Evolutionary conservation across 2,113 vertebrate genomes (phyloP), one percentile per base, ranked within the genome.

Genomic region (Pangasianodon hypophthalmus): DNA sequence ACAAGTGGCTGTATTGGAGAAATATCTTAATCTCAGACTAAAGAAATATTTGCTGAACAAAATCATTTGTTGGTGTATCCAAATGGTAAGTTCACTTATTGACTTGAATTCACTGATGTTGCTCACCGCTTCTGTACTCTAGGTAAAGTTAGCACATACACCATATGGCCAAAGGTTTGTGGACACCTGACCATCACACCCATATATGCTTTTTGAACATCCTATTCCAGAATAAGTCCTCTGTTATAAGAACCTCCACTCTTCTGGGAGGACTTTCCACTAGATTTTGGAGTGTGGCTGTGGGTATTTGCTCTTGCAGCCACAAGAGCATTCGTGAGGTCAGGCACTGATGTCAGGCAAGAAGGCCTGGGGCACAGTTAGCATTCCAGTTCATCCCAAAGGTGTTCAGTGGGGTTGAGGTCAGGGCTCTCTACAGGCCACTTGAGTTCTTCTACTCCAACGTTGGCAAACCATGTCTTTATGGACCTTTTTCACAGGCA

Each of bases 301-400:
- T 44, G 41, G 41, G 44, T 29, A 48, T 44, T 21, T 79, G 44
- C 46, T 79, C 46, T 16, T 50, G 50, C 46, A 50, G 21, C 44
- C 46, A 48, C 46, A 26, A 50, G 46, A 79, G 44, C 24, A 48
- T 79, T 79, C 29, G 44, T 79, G 24, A 79, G 75, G 75, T 50
- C 75, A 79, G 24, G 41, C 19, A 24, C 41, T 75, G 41, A 75
- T 24, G 8, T 44, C 19, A 10, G 46, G 21, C 46, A 50, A 50
- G 75, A 48, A 79, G 19, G 21, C 44, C 46, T 79, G 44, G 11
- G 46, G 44, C 46, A 46, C 73, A 77, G 73, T 77, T 21, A 77
- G 73, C 73, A 77, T 77, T 77, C 21, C 73, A 26, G 41, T 79
- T 79, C 44, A 79, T 79, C 26, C 75, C 75, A 79, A 50, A 29